A percentile compares a stretch with the other conserved stretches of the same genome.
Evolutionary conservation across 2,888 invertebrate species (phyloP).

Genomic region (Campopleginae sp.): DNA sequence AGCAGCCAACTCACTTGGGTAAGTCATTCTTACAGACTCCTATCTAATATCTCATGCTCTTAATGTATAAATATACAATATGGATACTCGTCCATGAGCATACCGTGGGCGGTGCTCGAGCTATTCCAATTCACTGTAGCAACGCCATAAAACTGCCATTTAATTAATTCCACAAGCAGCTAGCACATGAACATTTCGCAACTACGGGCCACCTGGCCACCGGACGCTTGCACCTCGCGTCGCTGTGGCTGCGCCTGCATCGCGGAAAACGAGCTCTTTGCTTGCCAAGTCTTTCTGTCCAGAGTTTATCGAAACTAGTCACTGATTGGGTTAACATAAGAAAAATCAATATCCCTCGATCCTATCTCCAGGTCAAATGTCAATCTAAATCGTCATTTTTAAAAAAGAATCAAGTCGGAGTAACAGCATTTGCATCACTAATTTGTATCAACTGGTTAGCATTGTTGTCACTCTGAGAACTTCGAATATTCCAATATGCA

Average conservation of each 20-base stretch:
- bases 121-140: conserved; percentile 72
- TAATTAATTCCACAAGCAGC: conserved; percentile 70
- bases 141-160: conserved; percentile 72
- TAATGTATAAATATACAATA: conserved; percentile 52
- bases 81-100: conserved; percentile 44
- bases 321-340: not conserved
- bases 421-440: too few species aligned
- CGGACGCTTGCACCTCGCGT: conserved; percentile 50
- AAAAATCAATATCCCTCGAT: conserved; percentile 2
- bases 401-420: not conserved
- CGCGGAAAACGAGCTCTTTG: conserved; percentile 18
- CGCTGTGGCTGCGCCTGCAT: conserved; percentile 20
- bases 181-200: conserved; percentile 65
- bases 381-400: not conserved
- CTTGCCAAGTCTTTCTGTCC: conserved; percentile 5
- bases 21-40: conserved; percentile 45
- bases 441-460: not conserved
- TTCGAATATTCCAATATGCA: not conserved
- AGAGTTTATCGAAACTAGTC: conserved; percentile 5
- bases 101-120: conserved; percentile 69
- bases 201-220: conserved; percentile 69
- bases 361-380: not conserved
- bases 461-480: not conserved
- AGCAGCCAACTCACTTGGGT: conserved; percentile 18
- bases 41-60: conserved; percentile 51